Conservation (phyloP, 2,113 vertebrate species). For the Brachirus orientalis region DNA sequence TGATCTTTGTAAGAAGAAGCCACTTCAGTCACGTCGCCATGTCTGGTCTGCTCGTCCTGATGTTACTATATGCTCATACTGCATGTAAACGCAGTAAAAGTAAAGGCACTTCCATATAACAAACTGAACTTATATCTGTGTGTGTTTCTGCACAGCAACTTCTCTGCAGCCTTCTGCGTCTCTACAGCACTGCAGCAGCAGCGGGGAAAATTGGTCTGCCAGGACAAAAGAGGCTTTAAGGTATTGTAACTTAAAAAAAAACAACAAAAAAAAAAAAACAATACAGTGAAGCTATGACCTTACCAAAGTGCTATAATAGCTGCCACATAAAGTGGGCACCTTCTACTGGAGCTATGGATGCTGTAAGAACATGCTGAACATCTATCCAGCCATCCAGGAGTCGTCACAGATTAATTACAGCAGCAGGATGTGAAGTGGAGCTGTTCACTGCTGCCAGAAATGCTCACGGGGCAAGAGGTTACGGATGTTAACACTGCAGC, state of each 20-base stretch:
- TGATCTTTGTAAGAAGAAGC: too few species aligned
- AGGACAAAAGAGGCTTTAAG: too few species aligned
- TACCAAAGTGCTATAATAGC: conserved; percentile 4
- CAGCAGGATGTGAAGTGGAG: conserved; percentile 17
- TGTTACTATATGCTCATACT: too few species aligned
- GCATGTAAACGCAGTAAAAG: conserved; percentile 50
- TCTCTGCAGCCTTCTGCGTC: conserved; percentile 12
- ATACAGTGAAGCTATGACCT: conserved; percentile 24
- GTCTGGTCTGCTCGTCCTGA: conserved; percentile 35
- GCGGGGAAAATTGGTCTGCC: conserved; percentile 9
- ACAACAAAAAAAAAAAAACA: too few species aligned
- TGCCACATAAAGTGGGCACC: conserved; percentile 25
- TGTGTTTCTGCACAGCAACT: conserved; percentile 18
- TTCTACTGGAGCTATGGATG: conserved; percentile 20
- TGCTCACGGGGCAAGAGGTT: conserved; percentile 20
- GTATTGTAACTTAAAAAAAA: too few species aligned
- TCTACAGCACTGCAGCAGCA: conserved; percentile 28
- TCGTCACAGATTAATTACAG: conserved; percentile 58
- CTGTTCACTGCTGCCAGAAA: conserved; percentile 13
- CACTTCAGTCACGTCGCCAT: too few species aligned
- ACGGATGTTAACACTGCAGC: neutral
- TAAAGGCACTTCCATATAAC: conserved; percentile 28
- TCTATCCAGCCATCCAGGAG: conserved; percentile 25
- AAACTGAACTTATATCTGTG: conserved; percentile 22
- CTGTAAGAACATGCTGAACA: conserved; percentile 24